Base-by-base conservation (phyloP, 2,888 invertebrate genomes). In the Xylota segnis region DNA sequence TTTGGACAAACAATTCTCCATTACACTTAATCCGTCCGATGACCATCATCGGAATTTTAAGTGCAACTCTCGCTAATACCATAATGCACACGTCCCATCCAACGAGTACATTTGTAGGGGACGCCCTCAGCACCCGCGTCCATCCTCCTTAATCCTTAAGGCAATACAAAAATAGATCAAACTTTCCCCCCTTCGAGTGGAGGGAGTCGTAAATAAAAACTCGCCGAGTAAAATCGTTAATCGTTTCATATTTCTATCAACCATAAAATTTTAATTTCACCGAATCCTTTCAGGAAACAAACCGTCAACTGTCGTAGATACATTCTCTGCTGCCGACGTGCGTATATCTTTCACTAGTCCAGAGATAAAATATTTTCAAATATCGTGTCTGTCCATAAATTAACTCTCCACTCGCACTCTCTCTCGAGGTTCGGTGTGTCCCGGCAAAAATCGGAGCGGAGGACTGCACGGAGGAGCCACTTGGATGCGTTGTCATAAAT, bases 231-330 rank as follows among this genome's bases (percentile, higher is more conserved):
- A 71, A 86, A 76, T 71, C 72, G 72, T 86, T 86, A 86, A 82
- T 86, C 86, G 86, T 82, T 86, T 82, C 76, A 86, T 86, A 86
- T 86, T 86, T 77, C 86, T 86, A 86, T 86, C 82, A 76, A 72
- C 82, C 86, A 82, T 86, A 86, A 86, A 86, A 86, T 72, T 72
- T 86, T 82, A 86, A 86, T 82, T 77, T 72, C 82, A 77, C 76
- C 63, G 82, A 86, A 86, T 86, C 86, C 86, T 86, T 86, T 86
- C 63, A 66, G 75, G 84, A 59, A 81, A 66, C 84, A 71, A 70
- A 86, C 63, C 68, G 43, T 40, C 27, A 23, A 32, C 40, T 16
- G 6, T 43, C 29, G 18, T 50, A 47, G 27, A 58, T 59, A 37
- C 45, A 47, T 56, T 47, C 23, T 7, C 3, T 40, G 23, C 61